A percentile compares a stretch with the other conserved stretches of the same genome.
Evolutionary conservation across 2,113 vertebrate genomes (phyloP).

Genomic region (Anthoscopus minutus): DNA sequence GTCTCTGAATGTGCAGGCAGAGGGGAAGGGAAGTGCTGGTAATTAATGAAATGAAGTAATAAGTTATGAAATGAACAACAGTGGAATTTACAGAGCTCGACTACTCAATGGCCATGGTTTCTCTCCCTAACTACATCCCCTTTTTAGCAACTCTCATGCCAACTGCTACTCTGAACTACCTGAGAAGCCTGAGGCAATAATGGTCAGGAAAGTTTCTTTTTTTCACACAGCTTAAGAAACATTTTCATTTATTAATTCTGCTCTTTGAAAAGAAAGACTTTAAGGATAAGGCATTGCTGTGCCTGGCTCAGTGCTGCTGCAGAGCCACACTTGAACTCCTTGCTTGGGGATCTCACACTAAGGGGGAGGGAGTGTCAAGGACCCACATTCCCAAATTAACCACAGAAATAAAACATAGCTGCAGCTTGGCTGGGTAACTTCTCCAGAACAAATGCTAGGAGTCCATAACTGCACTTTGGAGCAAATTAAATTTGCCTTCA

Average conservation of each 20-base stretch:
- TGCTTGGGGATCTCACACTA: not conserved
- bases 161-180: not conserved
- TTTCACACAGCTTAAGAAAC: not conserved
- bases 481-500: not conserved
- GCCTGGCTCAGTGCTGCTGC: not conserved
- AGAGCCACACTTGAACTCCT: not conserved
- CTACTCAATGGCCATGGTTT: not conserved
- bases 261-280: not conserved
- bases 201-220: not conserved
- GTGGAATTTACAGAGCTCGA: not conserved
- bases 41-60: not conserved
- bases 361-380: not conserved
- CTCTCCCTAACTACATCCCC: not conserved
- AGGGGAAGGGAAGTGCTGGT: not conserved
- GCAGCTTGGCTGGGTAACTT: not conserved
- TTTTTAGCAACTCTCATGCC: not conserved
- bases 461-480: not conserved
- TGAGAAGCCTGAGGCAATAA: not conserved
- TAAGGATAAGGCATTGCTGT: not conserved
- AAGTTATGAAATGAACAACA: not conserved
- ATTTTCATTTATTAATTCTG: not conserved
- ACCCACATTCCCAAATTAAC: not conserved
- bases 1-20: accelerated
- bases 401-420: not conserved
- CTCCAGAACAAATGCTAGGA: not conserved